phyloP scores from a whole-genome alignment of 1,140 invertebrate species.

The Brachionus plicatilis region DNA sequence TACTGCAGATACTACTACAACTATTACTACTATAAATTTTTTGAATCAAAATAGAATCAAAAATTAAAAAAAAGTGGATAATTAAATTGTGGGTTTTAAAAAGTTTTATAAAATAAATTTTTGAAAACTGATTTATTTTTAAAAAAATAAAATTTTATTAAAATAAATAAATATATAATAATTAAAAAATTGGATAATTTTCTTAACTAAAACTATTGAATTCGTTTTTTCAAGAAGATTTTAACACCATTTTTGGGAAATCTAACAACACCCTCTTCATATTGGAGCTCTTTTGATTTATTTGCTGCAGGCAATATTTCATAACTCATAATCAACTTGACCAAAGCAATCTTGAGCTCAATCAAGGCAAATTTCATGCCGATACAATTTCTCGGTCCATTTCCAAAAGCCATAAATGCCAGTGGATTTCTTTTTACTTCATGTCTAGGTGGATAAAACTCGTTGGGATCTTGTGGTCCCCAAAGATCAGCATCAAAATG shows the following conservation, averaged over 20 bases:
- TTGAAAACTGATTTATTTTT: no score
- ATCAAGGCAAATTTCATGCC: slow-evolving; percentile 49
- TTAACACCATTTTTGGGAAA: background rate
- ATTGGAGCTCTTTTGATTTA: background rate
- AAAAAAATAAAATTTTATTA: no score
- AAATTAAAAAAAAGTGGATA: no score
- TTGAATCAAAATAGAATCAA: no score
- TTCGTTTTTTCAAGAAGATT: background rate
- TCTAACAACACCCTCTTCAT: background rate
- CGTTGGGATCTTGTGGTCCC: slow-evolving; percentile 45
- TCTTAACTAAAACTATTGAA: background rate
- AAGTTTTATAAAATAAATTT: no score
- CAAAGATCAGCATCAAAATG: slow-evolving; percentile 51
- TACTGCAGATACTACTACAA: no score
- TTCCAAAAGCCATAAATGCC: slow-evolving; percentile 52
- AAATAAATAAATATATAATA: no score
- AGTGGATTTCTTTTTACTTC: slow-evolving; percentile 43
- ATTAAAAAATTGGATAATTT: no score
- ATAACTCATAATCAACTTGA: slow-evolving; percentile 46
- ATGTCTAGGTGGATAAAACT: slow-evolving; percentile 48
- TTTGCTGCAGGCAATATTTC: slow-evolving; percentile 23
- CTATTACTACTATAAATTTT: no score
- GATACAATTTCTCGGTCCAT: slow-evolving; percentile 53
- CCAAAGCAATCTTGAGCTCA: slow-evolving; percentile 49
- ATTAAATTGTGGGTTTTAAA: no score